phyloP scores from a whole-genome alignment of 2,113 vertebrate genomes.

The Amphilophus citrinellus region DNA sequence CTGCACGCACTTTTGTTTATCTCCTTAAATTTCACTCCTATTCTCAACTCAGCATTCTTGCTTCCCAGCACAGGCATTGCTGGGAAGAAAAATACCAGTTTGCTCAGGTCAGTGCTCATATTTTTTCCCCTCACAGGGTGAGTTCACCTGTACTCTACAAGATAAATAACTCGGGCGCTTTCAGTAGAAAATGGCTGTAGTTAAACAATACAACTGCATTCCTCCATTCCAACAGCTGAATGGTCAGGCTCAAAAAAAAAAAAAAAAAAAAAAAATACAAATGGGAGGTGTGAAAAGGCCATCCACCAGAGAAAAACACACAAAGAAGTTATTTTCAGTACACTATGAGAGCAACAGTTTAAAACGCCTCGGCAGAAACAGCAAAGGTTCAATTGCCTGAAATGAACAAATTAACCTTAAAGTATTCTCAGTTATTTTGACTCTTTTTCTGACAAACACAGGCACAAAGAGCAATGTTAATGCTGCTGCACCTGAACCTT shows the following conservation, averaged over 20 bases:
- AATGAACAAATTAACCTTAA: constrained; percentile 45
- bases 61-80: constrained; percentile 23
- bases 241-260: constrained; percentile 42
- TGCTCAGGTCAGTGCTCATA: constrained; percentile 63
- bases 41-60: constrained; percentile 18
- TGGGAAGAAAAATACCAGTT: constrained; percentile 57
- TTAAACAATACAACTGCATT: constrained; percentile 61
- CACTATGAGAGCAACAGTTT: constrained; percentile 37
- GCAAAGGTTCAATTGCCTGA: constrained; percentile 27
- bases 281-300: constrained; percentile 63
- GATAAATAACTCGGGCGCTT: constrained; percentile 62
- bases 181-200: constrained; percentile 54
- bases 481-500: not conserved
- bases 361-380: constrained; percentile 38
- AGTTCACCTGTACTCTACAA: constrained; percentile 61
- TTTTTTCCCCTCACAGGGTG: constrained; percentile 46
- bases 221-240: constrained; percentile 46
- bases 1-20: constrained; percentile 6
- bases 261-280: constrained; percentile 23
- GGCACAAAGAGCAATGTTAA: constrained; percentile 29
- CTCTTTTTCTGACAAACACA: not conserved
- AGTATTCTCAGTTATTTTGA: constrained; percentile 14
- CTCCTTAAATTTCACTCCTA: constrained; percentile 35
- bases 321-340: constrained; percentile 54
- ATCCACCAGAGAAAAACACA: constrained; percentile 45